phyloP scores from a whole-genome alignment of 2,797 vertebrate genomes.

The Crenichthys baileyi region DNA sequence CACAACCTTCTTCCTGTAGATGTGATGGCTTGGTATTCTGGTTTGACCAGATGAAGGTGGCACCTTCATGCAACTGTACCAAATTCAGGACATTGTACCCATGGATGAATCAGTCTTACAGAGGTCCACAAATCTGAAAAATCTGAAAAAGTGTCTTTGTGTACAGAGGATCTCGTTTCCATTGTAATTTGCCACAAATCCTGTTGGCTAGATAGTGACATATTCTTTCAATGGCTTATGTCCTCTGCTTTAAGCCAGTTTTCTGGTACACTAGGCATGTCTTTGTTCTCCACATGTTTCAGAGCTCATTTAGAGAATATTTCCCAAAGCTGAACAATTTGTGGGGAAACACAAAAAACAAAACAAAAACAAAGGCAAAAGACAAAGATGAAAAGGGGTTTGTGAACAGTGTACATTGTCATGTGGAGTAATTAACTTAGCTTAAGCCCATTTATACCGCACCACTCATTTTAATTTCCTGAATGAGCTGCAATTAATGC shows the following conservation, averaged over 20 bases:
- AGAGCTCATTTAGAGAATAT: constrained; percentile 21
- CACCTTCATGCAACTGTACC: too few species aligned
- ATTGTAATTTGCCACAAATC: neutral
- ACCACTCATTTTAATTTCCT: constrained; percentile 12
- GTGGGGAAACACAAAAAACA: neutral
- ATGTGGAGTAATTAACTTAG: constrained; percentile 16
- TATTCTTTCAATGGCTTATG: neutral
- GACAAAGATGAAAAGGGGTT: constrained; percentile 8
- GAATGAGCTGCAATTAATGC: constrained; percentile 4
- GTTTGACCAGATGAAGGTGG: too few species aligned
- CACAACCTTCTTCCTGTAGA: too few species aligned
- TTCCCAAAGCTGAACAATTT: constrained; percentile 13
- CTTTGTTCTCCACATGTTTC: constrained; percentile 31
- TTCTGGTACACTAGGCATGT: constrained; percentile 40
- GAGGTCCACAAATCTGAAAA: too few species aligned
- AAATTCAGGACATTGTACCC: too few species aligned
- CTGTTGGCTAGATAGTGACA: neutral
- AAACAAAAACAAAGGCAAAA: neutral
- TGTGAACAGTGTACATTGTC: neutral
- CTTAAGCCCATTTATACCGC: neutral
- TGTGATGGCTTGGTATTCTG: too few species aligned
- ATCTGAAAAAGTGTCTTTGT: neutral
- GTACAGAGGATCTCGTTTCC: neutral
- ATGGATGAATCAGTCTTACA: too few species aligned
- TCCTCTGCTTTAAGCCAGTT: constrained; percentile 25